A percentile compares a stretch with the other conserved stretches of the same genome.
phyloP scores from a whole-genome alignment of 2,888 invertebrate genomes.

The Meiosimyza decipiens region DNA sequence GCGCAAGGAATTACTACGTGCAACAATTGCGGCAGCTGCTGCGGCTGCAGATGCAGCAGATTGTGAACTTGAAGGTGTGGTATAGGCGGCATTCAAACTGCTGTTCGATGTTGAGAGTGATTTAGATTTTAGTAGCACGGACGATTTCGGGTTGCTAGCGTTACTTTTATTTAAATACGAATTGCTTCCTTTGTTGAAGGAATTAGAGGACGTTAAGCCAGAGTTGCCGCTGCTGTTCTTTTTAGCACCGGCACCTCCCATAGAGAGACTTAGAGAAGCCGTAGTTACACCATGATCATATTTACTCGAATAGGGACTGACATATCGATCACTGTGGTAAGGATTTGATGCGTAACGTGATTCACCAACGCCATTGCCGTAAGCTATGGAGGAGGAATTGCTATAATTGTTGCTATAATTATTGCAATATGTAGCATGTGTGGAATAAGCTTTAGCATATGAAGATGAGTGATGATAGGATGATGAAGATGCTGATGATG shows the following conservation, averaged over 20 bases:
- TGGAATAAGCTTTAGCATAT: constrained; percentile 26
- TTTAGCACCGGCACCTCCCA: constrained; percentile 41
- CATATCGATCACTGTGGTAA: constrained; percentile 62
- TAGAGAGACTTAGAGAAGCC: constrained; percentile 64
- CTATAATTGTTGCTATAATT: constrained; percentile 45
- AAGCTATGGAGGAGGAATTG: constrained; percentile 45
- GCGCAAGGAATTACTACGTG: constrained; percentile 65
- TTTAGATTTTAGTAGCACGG: constrained; percentile 54
- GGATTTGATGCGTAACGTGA: constrained; percentile 58
- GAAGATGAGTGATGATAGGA: constrained; percentile 29
- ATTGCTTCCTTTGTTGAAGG: constrained; percentile 56
- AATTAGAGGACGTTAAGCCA: constrained; percentile 50
- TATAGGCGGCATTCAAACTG: constrained; percentile 55
- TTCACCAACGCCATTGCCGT: constrained; percentile 34
- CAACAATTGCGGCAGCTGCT: constrained; percentile 63
- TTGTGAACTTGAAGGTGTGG: constrained; percentile 36
- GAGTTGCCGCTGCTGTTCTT: constrained; percentile 36
- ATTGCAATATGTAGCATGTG: constrained; percentile 20
- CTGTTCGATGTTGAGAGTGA: constrained; percentile 62
- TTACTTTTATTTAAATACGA: constrained; percentile 48
- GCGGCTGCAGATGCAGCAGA: constrained; percentile 53
- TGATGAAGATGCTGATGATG: constrained; percentile 42
- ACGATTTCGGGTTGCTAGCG: neutral
- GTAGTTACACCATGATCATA: constrained; percentile 67
- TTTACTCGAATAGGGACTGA: constrained; percentile 64